Base-by-base conservation (phyloP, 2,888 invertebrate genomes). In the Bellardia bayeri region DNA sequence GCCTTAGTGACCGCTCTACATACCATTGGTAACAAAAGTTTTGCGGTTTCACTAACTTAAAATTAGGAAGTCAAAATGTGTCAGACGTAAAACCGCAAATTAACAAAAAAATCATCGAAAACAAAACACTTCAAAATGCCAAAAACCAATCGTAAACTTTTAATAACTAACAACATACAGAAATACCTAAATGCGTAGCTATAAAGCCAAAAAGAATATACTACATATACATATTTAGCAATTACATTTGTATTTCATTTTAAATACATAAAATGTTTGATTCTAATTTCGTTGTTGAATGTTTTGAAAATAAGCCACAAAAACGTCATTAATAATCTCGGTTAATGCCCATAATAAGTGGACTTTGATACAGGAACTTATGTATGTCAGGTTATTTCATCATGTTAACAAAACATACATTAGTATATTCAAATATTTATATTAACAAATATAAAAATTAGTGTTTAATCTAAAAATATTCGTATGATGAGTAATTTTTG, bases 71-170 rank as follows among this genome's bases (percentile, higher is more conserved):
- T 64, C 13, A 11, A 61, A 61, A 63, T 63, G 49, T 51, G 37
- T 63, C 7, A 37, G 13, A 8, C 7, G 14, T 37, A 76, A 78
- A 66, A 66, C 76, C 76, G 54, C 76, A 78, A 64, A 56, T 66
- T 40, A 23, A 5, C 30, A 13, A 45, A 45, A 54, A 78, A 66
- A 33, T 30, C 76, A 14, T 9, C 37, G 11, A 13, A 49, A 63
- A 33, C n/a, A 71, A 71, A 33, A 51, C n/a, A 71, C 33, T 66
- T 78, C 40, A 42, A 42, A 78, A 66, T 66, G 11, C 40, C 64
- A 66, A 78, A 40, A 56, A 1, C 16, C 5, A 64, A 40, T 14
- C 23, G 40, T 61, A 42, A 56, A 40, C 3, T 23, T 6, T 13
- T 40, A n/a, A n/a, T n/a, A n/a, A n/a, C n/a, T n/a, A n/a, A n/a